These are phyloP conservation scores for Siniperca knerii DNA, from an alignment of 2,113 vertebrate species.

Conservation along the genomic window DNA sequence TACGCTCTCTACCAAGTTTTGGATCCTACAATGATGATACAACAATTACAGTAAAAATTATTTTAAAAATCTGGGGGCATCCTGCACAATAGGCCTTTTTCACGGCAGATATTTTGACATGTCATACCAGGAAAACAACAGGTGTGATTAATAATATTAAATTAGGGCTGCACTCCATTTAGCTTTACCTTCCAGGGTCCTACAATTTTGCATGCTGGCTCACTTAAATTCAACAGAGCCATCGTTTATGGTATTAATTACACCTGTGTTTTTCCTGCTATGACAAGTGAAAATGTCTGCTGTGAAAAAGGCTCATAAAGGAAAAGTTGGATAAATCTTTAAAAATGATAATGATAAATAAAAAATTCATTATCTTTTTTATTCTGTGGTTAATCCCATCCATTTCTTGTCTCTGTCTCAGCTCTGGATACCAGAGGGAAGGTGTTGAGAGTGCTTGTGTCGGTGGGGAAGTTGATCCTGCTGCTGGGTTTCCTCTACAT, in stretches of 20 bases:
- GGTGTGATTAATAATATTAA: neutral
- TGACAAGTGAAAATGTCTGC: neutral
- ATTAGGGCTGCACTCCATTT: neutral
- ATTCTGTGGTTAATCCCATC: neutral
- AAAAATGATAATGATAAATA: neutral
- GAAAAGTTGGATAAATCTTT: neutral
- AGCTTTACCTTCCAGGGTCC: too few relatives aligned
- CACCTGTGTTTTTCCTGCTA: neutral
- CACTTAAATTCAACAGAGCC: neutral
- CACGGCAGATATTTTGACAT: neutral
- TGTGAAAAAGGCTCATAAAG: neutral
- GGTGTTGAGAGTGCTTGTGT: constrained; percentile 82
- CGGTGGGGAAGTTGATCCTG: constrained; percentile 83
- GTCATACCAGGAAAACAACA: neutral
- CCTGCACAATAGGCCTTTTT: neutral
- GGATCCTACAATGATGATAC: too few relatives aligned
- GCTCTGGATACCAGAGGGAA: constrained; percentile 89
- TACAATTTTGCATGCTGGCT: too few relatives aligned
- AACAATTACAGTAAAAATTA: too few relatives aligned
- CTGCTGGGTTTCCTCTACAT: constrained; percentile 92
- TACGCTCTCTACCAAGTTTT: neutral
- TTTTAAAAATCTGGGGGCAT: too few relatives aligned
- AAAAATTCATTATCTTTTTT: neutral
- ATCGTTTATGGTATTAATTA: neutral
- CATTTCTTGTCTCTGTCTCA: constrained; percentile 73